Percentiles rank a stretch among this genome's conserved stretches.
Evolutionary conservation across 1,140 invertebrate species (phyloP).

Genomic region (Macrobrachium rosenbergii): DNA sequence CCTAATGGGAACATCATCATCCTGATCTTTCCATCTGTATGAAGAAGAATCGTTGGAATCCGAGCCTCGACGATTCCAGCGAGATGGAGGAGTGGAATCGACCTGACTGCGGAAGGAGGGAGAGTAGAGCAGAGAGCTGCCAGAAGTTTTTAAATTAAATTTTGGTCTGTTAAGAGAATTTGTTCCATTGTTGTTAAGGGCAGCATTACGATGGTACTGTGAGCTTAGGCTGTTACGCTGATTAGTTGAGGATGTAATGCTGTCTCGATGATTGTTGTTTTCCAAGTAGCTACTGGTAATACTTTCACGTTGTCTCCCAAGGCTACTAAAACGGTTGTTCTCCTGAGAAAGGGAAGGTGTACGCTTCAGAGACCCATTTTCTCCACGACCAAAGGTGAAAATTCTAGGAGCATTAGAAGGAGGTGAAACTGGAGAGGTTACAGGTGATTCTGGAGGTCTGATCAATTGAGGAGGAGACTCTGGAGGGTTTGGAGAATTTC

Average conservation of each 20-base stretch:
- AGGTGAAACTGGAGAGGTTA: conserved; percentile 41
- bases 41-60: conserved; percentile 27
- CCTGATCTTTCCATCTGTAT: conserved; percentile 39
- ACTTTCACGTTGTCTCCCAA: conserved; percentile 41
- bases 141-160: conserved; percentile 61
- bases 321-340: conserved; percentile 46
- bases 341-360: conserved; percentile 51
- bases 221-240: conserved; percentile 53
- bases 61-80: conserved; percentile 28
- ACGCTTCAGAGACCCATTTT: conserved; percentile 50
- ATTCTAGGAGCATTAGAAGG: conserved; percentile 47
- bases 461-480: conserved; percentile 59
- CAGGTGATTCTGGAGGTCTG: conserved; percentile 47
- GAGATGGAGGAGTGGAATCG: conserved; percentile 24
- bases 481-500: conserved; percentile 35
- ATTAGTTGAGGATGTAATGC: conserved; percentile 2
- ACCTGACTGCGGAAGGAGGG: conserved; percentile 58
- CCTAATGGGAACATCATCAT: conserved; percentile 32
- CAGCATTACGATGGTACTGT: conserved; percentile 48
- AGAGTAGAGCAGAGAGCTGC: conserved; percentile 56
- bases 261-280: conserved; percentile 31
- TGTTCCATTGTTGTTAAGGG: conserved; percentile 40
- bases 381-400: conserved; percentile 63
- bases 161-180: conserved; percentile 47
- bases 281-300: conserved; percentile 9